Conservation (phyloP, 2,113 vertebrate species). For the Daboia siamensis region DNA sequence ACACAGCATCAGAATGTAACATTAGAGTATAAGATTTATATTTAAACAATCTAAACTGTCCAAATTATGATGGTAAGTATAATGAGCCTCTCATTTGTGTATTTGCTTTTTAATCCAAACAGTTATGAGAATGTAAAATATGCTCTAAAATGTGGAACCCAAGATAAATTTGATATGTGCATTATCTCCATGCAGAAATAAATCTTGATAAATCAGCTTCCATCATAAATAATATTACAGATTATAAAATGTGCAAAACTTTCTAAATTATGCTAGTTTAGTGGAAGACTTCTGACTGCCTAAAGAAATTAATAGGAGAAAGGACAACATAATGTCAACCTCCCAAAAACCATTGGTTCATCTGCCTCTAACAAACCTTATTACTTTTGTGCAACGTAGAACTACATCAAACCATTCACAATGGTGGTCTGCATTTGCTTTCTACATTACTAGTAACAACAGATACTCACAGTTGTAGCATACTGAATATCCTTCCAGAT, state of each 20-base stretch:
- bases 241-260: background rate
- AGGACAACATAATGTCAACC: background rate
- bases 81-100: background rate
- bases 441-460: background rate
- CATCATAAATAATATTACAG: background rate
- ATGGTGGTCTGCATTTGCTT: background rate
- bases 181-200: background rate
- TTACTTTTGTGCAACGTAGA: background rate
- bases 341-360: background rate
- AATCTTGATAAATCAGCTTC: background rate
- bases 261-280: background rate
- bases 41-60: background rate
- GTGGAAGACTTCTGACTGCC: too few relatives aligned
- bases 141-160: background rate
- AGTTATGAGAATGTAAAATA: background rate
- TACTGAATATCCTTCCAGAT: slow-evolving; percentile 86
- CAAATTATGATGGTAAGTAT: background rate
- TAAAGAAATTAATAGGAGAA: background rate
- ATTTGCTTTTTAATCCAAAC: background rate
- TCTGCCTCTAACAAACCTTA: background rate
- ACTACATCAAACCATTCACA: background rate
- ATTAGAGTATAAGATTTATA: background rate
- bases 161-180: background rate
- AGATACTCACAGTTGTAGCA: slow-evolving; percentile 73
- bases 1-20: background rate